These are phyloP conservation scores for Parauchenoglanis ngamensis DNA, from an alignment of 2,797 vertebrate species.

Conservation along the genomic window DNA sequence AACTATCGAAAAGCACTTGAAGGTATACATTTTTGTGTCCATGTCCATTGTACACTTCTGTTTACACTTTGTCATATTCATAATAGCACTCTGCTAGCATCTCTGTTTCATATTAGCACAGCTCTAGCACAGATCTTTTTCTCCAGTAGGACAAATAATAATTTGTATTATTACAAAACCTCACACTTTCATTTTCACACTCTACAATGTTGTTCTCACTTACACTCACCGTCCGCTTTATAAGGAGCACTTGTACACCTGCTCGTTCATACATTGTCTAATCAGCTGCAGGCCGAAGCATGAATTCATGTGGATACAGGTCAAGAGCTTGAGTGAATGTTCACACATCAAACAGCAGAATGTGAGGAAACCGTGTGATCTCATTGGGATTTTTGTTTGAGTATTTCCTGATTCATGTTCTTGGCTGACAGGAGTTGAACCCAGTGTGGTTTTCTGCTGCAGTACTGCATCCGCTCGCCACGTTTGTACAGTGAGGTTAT, in stretches of 20 bases:
- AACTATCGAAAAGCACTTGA: conserved; percentile 87
- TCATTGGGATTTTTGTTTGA: not conserved
- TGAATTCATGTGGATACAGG: not conserved
- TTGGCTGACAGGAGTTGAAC: not conserved
- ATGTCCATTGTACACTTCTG: not conserved
- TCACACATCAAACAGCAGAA: not conserved
- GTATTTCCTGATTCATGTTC: not conserved
- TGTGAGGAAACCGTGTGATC: not conserved
- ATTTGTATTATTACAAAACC: not conserved
- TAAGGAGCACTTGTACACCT: not conserved
- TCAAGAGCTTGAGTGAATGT: not conserved
- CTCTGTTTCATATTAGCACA: too few species aligned
- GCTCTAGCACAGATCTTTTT: too few species aligned
- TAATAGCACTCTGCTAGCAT: too few species aligned
- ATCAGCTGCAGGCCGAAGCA: not conserved
- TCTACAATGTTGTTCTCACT: not conserved
- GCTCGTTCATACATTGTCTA: not conserved
- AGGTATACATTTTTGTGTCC: conserved; percentile 72
- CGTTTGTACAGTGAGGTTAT: not conserved
- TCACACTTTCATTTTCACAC: not conserved
- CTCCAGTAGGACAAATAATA: rapidly evolving
- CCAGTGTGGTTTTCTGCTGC: not conserved
- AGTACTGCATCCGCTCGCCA: not conserved
- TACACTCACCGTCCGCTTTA: not conserved
- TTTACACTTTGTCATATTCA: not conserved